Evolutionary conservation across 2,113 vertebrate species (phyloP), one percentile per base, ranked within the genome.

Genomic region (Enhydra lutris): DNA sequence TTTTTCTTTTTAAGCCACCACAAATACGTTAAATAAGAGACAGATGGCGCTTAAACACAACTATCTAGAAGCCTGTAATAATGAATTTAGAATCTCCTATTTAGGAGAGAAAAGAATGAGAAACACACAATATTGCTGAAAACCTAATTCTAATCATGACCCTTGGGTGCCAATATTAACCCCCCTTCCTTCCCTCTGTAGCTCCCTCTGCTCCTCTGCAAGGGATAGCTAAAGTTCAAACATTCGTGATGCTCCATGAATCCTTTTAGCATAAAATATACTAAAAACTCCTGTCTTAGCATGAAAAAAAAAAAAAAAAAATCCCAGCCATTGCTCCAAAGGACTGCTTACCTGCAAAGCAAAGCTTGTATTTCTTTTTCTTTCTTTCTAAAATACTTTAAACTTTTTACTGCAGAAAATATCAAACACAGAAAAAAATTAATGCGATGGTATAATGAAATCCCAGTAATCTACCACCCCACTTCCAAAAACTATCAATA

Each of bases 401-500:
- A 59, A 55, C 7, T 26, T 45, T 36, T 24, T 11, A 24, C 9
- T 7, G 15, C 3, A 26, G 29, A 50, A 50, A 29, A 74, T 3
- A n/a, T 23, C 10, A 26, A 36, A 59, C 23, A 24, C 0, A 14
- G 21, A 29, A 65, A 61, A 61, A 81, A 26, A 31, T 9, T 23
- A 57, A 50, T 17, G 24, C 3, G 26, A 55, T 1, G 6, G 10
- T n/a, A 17, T 11, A 17, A 45, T 45, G 69, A 45, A 39, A 2
- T 6, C 5, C 36, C 23, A 14, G 18, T 9, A 39, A 15, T 24
- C 17, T 6, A 31, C 10, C 42, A 17, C 6, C 26, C 6, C 4
- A 18, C 42, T 12, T 31, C 10, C 29, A 6, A 59, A 15, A 23
- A 6, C 9, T 0, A 31, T 26, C 7, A 1, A 9, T 12, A 9